These are phyloP conservation scores for Sprattus sprattus DNA, from an alignment of 2,113 vertebrate genomes.

Conservation along the genomic window DNA sequence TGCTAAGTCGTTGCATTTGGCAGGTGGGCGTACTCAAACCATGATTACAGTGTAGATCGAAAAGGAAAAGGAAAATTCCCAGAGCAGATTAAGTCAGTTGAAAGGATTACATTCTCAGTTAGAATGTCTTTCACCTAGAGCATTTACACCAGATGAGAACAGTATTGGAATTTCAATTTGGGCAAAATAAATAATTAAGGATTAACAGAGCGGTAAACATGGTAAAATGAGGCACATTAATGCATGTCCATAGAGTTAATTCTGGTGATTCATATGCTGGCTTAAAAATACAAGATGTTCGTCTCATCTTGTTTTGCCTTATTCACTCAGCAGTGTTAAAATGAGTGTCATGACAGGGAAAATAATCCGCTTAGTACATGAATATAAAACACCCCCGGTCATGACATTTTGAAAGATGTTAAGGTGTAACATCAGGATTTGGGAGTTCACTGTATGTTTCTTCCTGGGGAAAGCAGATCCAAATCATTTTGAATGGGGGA, in stretches of 20 bases:
- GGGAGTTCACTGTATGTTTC: slow-evolving; percentile 43
- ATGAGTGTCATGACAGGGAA: slow-evolving; percentile 20
- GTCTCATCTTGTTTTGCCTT: slow-evolving; percentile 19
- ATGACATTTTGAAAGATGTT: slow-evolving; percentile 42
- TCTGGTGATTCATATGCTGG: background rate
- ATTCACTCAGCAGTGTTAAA: slow-evolving; percentile 31
- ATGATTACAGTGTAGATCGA: slow-evolving; percentile 57
- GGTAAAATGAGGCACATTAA: background rate
- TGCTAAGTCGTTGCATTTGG: background rate
- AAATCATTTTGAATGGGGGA: slow-evolving; percentile 18
- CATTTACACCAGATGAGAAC: slow-evolving; percentile 53
- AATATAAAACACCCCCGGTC: slow-evolving; percentile 46
- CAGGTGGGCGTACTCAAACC: slow-evolving; percentile 26
- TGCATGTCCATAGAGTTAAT: background rate
- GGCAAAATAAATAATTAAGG: slow-evolving; percentile 5
- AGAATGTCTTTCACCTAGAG: slow-evolving; percentile 38
- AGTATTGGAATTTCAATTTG: slow-evolving; percentile 51
- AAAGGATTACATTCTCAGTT: slow-evolving; percentile 56
- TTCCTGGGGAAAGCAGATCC: slow-evolving; percentile 37
- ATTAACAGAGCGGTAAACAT: background rate
- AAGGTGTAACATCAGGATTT: slow-evolving; percentile 31
- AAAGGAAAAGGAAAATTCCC: slow-evolving; percentile 49
- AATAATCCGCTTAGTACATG: slow-evolving; percentile 48
- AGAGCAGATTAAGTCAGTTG: slow-evolving; percentile 54
- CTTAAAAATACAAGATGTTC: background rate